phyloP scores from a whole-genome alignment of 1,140 invertebrate species.

The Rhopalosiphum maidis region DNA sequence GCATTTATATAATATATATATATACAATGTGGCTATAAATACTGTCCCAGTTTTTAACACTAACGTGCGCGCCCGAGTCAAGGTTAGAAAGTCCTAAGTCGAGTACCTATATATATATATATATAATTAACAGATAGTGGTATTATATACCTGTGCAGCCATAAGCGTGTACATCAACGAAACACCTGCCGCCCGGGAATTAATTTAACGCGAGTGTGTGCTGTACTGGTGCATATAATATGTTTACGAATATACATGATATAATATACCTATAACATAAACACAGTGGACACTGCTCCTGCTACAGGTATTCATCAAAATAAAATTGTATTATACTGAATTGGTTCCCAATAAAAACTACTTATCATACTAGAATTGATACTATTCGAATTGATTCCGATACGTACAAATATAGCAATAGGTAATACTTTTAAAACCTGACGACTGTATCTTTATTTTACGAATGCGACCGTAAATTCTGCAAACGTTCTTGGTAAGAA shows the following conservation, averaged over 20 bases:
- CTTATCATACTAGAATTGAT: background rate
- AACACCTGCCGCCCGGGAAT: background rate
- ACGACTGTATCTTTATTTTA: too few species aligned
- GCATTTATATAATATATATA: background rate
- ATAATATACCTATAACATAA: background rate
- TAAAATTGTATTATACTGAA: background rate
- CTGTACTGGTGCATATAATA: background rate
- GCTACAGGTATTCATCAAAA: background rate
- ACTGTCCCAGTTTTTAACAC: conserved; percentile 35
- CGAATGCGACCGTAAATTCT: too few species aligned
- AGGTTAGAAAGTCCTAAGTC: conserved; percentile 51
- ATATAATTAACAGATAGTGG: background rate
- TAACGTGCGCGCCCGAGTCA: background rate
- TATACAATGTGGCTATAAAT: background rate
- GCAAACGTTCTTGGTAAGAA: too few species aligned
- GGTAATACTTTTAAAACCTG: too few species aligned
- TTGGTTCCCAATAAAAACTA: background rate
- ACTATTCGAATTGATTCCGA: background rate
- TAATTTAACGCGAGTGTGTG: background rate
- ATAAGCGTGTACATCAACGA: background rate
- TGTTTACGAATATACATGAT: background rate
- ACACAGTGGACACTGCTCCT: background rate
- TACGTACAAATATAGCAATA: too few species aligned
- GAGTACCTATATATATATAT: background rate
- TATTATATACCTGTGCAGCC: background rate